Conservation (phyloP, 1,140 invertebrate species). For the Drosophila willistoni region DNA sequence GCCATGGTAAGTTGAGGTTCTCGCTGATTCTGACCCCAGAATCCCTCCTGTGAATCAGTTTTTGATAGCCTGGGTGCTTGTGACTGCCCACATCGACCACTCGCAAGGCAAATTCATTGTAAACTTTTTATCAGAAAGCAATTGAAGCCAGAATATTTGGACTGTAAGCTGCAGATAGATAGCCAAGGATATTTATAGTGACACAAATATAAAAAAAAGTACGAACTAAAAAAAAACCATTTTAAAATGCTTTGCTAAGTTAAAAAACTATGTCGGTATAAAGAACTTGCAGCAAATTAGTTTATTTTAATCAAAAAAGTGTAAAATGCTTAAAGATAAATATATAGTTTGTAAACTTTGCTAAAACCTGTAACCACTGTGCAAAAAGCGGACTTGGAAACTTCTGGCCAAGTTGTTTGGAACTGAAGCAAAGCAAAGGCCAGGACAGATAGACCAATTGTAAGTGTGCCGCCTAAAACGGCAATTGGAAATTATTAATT, state of each 20-base stretch:
- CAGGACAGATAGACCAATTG: background rate
- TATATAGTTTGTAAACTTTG: too few species aligned
- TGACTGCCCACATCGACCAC: background rate
- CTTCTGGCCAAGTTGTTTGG: conserved; percentile 30
- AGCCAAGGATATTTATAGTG: background rate
- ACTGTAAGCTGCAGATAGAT: conserved; percentile 46
- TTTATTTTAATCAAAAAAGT: too few species aligned
- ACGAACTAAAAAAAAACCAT: too few species aligned
- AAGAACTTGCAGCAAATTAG: too few species aligned
- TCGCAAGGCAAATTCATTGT: conserved; percentile 39
- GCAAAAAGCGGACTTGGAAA: conserved; percentile 52
- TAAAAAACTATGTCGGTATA: too few species aligned
- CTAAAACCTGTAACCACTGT: conserved; percentile 32
- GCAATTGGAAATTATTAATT: conserved; percentile 77
- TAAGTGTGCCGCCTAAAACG: conserved; percentile 47
- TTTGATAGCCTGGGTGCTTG: background rate
- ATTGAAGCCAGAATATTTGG: conserved; percentile 65
- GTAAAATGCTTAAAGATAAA: too few species aligned
- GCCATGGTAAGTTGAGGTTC: too few species aligned
- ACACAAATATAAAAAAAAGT: background rate
- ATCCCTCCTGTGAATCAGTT: background rate
- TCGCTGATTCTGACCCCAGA: background rate
- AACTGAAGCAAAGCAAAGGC: too few species aligned
- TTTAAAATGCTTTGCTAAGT: too few species aligned
- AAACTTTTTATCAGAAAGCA: conserved; percentile 53